Evolutionary conservation across 2,113 vertebrate genomes (phyloP), one percentile per base, ranked within the genome.

Genomic region (Meleagris gallopavo): DNA sequence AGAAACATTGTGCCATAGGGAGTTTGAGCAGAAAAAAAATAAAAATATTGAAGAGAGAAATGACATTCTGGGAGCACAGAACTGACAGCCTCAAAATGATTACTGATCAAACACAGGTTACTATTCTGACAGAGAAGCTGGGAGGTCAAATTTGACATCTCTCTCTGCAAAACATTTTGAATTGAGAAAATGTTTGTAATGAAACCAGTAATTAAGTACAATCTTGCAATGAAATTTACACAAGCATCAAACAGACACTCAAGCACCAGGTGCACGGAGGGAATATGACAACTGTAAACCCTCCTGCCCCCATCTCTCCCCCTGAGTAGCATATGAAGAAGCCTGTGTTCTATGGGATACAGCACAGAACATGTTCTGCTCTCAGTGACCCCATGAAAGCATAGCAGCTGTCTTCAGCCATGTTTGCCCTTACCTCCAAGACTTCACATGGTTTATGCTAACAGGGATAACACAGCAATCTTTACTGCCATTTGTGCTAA

Each of bases 161-260:
- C 14, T 4, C 12, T 66, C 41, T 83, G 32, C 45, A 61, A 55
- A 88, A 76, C 9, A n/a, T 29, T n/a, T 55, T 75, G 7, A 88
- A 76, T 77, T n/a, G 71, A 55, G 29, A 15, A 48, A 50, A 73
- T 8, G n/a, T 57, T 84, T n/a, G 2, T 40, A 38, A 70, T 13
- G 4, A 58, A 7, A 3, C 6, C 3, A 2, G 22, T 46, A 20
- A 62, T 43, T 48, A 88, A 58, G 50, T 90, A 36, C 32, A 50
- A 1, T 32, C 32, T 76, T 55, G 10, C 9, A 58, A 14, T 18
- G 5, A 36, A 12, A 34, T 5, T 40, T 71, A 19, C 15, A 72
- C 21, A 41, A 55, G 34, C 14, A 52, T 61, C 67, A 32, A 38
- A 24, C 11, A 8, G 12, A n/a, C 3, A 22, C 0, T 0, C 6